These are phyloP conservation scores for Enoplosus armatus DNA, from an alignment of 2,797 vertebrate genomes.

Conservation along the genomic window DNA sequence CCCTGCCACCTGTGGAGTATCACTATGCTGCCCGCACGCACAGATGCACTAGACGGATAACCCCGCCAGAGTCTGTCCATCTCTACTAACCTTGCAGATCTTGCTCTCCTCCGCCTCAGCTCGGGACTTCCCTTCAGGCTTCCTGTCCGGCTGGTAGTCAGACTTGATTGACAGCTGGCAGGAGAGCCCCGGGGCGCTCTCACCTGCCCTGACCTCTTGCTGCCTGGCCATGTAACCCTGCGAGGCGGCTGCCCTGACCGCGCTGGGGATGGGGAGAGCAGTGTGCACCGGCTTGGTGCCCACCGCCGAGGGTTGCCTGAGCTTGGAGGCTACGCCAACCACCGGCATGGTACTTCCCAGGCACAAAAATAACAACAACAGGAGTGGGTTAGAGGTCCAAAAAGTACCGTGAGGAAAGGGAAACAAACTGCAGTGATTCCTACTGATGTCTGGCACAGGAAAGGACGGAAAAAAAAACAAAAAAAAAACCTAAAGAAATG, in stretches of 20 bases:
- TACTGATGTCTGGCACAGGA: slow-evolving; percentile 41
- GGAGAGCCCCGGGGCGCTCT: slow-evolving; percentile 79
- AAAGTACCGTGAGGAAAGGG: slow-evolving; percentile 12
- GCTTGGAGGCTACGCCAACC: slow-evolving; percentile 95
- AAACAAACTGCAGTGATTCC: slow-evolving; percentile 50
- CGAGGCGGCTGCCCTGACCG: slow-evolving; percentile 79
- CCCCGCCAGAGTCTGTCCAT: not conserved
- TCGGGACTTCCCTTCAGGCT: slow-evolving; percentile 77
- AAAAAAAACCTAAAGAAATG: slow-evolving; percentile 36
- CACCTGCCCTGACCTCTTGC: slow-evolving; percentile 84
- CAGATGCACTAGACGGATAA: not conserved
- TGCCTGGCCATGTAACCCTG: slow-evolving; percentile 86
- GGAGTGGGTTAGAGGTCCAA: slow-evolving; percentile 27
- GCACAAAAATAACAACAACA: slow-evolving; percentile 58
- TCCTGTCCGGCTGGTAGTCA: slow-evolving; percentile 87
- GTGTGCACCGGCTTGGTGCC: slow-evolving; percentile 93
- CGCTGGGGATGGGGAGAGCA: slow-evolving; percentile 91
- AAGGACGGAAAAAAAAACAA: slow-evolving; percentile 34
- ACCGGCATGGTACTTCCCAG: slow-evolving; percentile 91
- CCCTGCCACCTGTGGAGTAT: slow-evolving; percentile 63
- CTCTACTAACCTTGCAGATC: slow-evolving; percentile 91
- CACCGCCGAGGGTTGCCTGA: slow-evolving; percentile 89
- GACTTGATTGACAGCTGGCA: slow-evolving; percentile 92
- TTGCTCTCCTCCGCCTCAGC: slow-evolving; percentile 91
- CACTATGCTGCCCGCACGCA: not conserved